Percentiles rank a stretch among this genome's conserved stretches.
Conservation (phyloP, 2,113 vertebrate species). For the Prunella fulvescens region DNA sequence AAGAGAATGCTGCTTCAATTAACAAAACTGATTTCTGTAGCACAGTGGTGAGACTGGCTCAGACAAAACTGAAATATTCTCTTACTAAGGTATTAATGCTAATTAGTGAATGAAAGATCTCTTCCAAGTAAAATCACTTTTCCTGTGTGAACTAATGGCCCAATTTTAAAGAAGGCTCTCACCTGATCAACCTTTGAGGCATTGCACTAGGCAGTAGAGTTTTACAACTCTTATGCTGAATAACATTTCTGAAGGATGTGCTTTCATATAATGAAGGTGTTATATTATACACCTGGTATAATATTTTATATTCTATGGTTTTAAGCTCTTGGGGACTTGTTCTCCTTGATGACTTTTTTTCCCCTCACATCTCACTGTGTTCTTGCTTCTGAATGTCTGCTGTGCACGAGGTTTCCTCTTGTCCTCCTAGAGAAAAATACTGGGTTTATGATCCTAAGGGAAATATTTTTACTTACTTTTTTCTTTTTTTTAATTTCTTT, state of each 20-base stretch:
- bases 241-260: neutral
- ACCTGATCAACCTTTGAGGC: neutral
- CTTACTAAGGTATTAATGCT: neutral
- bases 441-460: neutral
- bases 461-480: neutral
- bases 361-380: neutral
- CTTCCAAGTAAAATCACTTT: neutral
- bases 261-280: neutral
- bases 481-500: too few relatives aligned
- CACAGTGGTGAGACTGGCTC: neutral
- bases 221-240: neutral
- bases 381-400: neutral
- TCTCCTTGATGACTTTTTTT: neutral
- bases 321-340: neutral
- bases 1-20: neutral
- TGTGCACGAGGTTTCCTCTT: neutral
- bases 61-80: neutral
- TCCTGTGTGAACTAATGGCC: neutral
- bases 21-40: neutral
- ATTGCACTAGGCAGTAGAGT: neutral
- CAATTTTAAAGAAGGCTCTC: neutral
- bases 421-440: neutral
- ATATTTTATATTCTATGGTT: too few relatives aligned
- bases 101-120: neutral
- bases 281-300: too few relatives aligned